Conservation (phyloP, 2,888 invertebrate genomes). For the Busseola fusca region DNA sequence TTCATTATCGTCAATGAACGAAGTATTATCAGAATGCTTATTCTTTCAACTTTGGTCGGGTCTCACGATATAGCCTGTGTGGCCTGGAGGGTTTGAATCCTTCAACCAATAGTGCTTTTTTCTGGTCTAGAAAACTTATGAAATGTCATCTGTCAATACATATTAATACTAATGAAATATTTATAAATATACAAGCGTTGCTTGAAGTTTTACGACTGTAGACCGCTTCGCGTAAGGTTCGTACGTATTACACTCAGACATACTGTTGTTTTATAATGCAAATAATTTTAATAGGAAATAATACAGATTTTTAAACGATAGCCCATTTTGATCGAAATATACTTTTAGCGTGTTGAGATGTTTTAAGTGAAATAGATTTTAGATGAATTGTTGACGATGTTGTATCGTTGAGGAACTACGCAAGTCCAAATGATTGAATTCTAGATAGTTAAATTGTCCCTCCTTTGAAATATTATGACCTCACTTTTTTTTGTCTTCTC, state of each 20-base stretch:
- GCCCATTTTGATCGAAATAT: constrained; percentile 12
- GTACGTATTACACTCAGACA: constrained; percentile 32
- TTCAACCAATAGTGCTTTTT: background rate
- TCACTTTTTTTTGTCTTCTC: background rate
- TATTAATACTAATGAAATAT: constrained; percentile 21
- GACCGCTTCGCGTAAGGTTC: constrained; percentile 36
- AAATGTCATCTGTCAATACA: constrained; percentile 33
- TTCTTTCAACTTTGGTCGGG: background rate
- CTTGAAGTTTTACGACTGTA: constrained; percentile 30
- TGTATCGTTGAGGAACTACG: constrained; percentile 3
- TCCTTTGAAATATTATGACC: constrained; percentile 11
- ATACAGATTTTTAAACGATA: constrained; percentile 25
- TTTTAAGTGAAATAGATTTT: constrained; percentile 28
- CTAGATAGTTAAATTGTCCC: constrained; percentile 17
- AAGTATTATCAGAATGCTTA: too few species aligned
- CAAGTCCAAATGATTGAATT: constrained; percentile 31
- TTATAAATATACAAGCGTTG: constrained; percentile 21
- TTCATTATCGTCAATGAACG: too few species aligned
- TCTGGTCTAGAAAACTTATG: constrained; percentile 1
- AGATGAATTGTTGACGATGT: constrained; percentile 24
- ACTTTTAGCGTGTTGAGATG: constrained; percentile 11
- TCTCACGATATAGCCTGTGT: background rate
- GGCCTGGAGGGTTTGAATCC: background rate
- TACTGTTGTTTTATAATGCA: constrained; percentile 54
- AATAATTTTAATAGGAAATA: constrained; percentile 47